Conservation (phyloP, 2,113 vertebrate species). For the Charina bottae region DNA sequence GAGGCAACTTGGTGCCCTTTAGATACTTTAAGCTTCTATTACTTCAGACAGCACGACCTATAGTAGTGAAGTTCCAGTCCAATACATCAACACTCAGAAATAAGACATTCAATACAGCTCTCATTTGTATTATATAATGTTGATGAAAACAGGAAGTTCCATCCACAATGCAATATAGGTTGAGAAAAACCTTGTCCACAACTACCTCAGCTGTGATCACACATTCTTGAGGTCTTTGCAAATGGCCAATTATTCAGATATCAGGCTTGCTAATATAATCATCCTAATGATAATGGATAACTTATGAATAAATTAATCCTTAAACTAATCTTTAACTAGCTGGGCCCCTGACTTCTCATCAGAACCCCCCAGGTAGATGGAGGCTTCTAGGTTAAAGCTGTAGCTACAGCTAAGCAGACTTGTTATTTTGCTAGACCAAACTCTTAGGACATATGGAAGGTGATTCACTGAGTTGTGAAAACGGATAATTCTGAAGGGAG, state of each 20-base stretch:
- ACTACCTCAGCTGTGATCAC: neutral
- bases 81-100: neutral
- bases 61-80: neutral
- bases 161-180: neutral
- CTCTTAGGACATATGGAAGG: neutral
- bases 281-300: neutral
- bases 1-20: neutral
- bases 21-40: neutral
- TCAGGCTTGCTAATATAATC: neutral
- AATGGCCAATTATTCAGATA: neutral
- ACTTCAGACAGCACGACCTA: neutral
- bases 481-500: conserved; percentile 21
- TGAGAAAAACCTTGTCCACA: neutral
- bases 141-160: neutral
- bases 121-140: neutral
- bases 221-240: neutral
- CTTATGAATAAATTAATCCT: neutral
- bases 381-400: conserved; percentile 38
- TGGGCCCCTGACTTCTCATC: neutral
- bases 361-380: neutral
- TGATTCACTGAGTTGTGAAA: neutral
- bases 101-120: neutral
- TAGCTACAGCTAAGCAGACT: neutral
- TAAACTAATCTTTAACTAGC: neutral
- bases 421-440: conserved; percentile 19